Conservation (phyloP, 2,888 invertebrate species). For the Eupithecia subumbrata region DNA sequence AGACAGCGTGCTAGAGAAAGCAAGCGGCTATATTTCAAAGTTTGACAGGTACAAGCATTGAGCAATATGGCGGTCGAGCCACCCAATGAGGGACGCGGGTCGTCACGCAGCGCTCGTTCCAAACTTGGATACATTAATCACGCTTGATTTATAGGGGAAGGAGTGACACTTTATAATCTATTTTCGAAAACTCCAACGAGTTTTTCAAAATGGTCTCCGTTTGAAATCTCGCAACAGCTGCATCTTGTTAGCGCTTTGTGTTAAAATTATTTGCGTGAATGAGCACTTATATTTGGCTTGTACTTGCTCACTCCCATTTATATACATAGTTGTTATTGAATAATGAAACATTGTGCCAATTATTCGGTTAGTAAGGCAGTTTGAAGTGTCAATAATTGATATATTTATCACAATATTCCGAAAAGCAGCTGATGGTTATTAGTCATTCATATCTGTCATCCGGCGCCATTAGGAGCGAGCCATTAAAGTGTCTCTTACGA, state of each 20-base stretch:
- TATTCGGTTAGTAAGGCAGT: conserved; percentile 68
- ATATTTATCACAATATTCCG: conserved; percentile 62
- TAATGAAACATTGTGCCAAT: conserved; percentile 69
- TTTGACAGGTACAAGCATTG: conserved; percentile 83
- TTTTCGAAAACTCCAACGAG: conserved; percentile 78
- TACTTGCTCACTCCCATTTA: conserved; percentile 55
- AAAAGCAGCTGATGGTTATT: conserved; percentile 65
- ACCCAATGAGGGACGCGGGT: conserved; percentile 80
- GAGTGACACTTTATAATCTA: conserved; percentile 84
- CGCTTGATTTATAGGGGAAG: conserved; percentile 80
- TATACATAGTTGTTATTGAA: conserved; percentile 60
- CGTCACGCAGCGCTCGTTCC: conserved; percentile 76
- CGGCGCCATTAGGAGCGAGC: conserved; percentile 54
- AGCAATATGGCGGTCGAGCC: conserved; percentile 82
- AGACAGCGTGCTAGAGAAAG: conserved; percentile 80
- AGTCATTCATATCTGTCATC: conserved; percentile 59
- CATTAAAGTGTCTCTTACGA: conserved; percentile 52
- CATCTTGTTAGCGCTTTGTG: conserved; percentile 81
- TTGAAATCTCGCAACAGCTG: conserved; percentile 79
- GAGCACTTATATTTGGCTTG: conserved; percentile 60
- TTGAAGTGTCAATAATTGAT: conserved; percentile 72
- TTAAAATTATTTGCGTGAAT: conserved; percentile 79
- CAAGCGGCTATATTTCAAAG: conserved; percentile 79
- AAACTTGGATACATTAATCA: conserved; percentile 80
- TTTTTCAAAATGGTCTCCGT: conserved; percentile 80